Conservation (phyloP, 2,888 invertebrate species). For the Frankliniella intonsa region DNA sequence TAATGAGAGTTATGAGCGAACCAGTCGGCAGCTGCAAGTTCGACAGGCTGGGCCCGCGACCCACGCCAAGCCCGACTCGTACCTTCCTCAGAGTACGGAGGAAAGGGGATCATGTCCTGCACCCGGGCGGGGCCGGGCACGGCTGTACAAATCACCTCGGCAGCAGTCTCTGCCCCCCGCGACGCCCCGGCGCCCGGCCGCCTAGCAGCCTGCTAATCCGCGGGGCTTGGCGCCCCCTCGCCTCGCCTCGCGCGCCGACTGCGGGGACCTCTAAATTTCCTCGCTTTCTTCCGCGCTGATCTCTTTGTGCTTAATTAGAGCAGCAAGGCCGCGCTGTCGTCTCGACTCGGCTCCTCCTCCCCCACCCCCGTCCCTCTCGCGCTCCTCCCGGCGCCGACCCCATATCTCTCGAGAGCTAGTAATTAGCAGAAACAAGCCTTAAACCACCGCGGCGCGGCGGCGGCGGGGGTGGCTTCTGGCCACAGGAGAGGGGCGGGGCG, state of each 20-base stretch:
- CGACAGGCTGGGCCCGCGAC: too few species aligned
- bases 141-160: not conserved
- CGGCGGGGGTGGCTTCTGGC: not conserved
- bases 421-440: conserved; percentile 23
- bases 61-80: too few species aligned
- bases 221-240: too few species aligned
- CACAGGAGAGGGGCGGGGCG: not conserved
- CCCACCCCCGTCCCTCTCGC: not conserved
- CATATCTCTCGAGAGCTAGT: conserved; percentile 17
- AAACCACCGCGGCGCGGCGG: conserved; percentile 6
- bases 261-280: conserved; percentile 17
- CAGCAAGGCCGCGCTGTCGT: not conserved
- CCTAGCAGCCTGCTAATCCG: too few species aligned
- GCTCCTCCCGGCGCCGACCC: not conserved
- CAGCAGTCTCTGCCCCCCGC: not conserved
- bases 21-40: too few species aligned
- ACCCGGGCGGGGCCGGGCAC: not conserved
- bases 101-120: too few species aligned
- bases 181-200: not conserved
- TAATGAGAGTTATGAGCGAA: too few species aligned
- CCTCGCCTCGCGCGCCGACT: not conserved
- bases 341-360: conserved; percentile 7
- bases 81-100: too few species aligned
- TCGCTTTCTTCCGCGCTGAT: conserved; percentile 16
- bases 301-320: conserved; percentile 23